Base-by-base conservation (phyloP, 2,113 vertebrate species). In the Myocastor coypus region DNA sequence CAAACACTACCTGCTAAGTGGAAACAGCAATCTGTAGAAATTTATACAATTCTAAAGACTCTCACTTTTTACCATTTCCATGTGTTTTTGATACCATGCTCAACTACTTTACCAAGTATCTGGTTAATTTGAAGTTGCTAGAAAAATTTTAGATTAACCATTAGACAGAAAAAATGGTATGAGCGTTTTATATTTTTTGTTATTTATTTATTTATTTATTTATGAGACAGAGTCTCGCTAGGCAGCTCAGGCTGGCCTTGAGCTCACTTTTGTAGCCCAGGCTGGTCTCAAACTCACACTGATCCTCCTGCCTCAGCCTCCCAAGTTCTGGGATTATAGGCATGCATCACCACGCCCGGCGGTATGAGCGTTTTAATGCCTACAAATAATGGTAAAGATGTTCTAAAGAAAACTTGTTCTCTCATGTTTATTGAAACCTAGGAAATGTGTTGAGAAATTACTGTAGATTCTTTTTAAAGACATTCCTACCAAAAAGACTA, bases 91-190 rank as follows among this genome's bases (percentile, higher is more conserved):
- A n/a, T 63, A 86, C 55, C 91, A 81, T 40, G 17, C 30, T 71
- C 75, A 92, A 5, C 57, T 87, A 57, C 87, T 92, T 34, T 83
- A 61, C 32, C n/a, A 78, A 93, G 30, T 78, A 8, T 86, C n/a
- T 90, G 87, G 69, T n/a, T 87, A 71, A 66, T 63, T 73, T 73
- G 73, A 94, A 92, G 66, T 88, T 77, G 32, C 20, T 80, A 59
- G 81, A 95, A 75, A 92, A 91, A 17, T 24, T 78, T 81, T 96
- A 83, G 50, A 83, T 94, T 50, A 93, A 32, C 6, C 7, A 30
- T 92, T 69, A 37, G 22, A 28, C 37, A 64, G 0, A 68, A 94
- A 91, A 89, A 46, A 16, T 73, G 37, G 19, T 71, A 11, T 73
- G 69, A 73, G 3, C 93, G 24, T 66, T 87, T 96, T 30, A 91